Conservation (phyloP, 2,888 invertebrate genomes). For the Ormyrus thymus region DNA sequence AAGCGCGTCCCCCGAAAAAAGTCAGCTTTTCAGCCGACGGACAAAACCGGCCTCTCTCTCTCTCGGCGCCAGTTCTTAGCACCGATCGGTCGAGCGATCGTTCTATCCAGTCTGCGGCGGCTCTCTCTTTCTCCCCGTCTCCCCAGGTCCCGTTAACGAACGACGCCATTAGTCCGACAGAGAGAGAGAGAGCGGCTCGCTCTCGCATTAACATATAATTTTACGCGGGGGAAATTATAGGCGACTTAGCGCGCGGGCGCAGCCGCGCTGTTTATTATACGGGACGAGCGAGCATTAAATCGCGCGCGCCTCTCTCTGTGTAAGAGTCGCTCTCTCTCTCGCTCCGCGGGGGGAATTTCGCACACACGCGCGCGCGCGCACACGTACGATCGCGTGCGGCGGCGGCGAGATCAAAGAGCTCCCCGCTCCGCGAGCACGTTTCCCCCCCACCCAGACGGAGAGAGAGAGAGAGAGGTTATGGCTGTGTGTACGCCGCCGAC, state of each 20-base stretch:
- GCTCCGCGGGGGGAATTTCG: constrained; percentile 58
- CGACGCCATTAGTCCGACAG: constrained; percentile 65
- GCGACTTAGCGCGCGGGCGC: constrained; percentile 64
- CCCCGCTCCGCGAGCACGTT: constrained; percentile 15
- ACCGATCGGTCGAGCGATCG: neutral
- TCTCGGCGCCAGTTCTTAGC: neutral
- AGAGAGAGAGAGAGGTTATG: neutral
- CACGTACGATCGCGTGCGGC: constrained; percentile 73
- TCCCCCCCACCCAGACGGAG: neutral
- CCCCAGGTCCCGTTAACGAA: constrained; percentile 67
- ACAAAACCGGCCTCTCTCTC: neutral
- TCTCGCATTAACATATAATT: constrained; percentile 65
- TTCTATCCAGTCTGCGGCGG: constrained; percentile 15
- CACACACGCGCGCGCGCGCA: constrained; percentile 51
- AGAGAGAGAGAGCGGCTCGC: constrained; percentile 4
- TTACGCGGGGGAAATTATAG: constrained; percentile 67
- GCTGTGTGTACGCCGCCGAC: constrained; percentile 20
- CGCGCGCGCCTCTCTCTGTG: constrained; percentile 59
- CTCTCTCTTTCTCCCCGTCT: constrained; percentile 46
- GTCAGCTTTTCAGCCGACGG: no score
- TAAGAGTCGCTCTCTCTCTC: constrained; percentile 54
- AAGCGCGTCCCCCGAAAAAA: no score
- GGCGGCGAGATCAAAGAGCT: constrained; percentile 72
- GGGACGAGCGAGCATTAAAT: constrained; percentile 64
- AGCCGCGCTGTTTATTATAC: constrained; percentile 67